These are phyloP conservation scores for Lasioglossum vierecki DNA, from an alignment of 2,888 invertebrate species.

Conservation along the genomic window DNA sequence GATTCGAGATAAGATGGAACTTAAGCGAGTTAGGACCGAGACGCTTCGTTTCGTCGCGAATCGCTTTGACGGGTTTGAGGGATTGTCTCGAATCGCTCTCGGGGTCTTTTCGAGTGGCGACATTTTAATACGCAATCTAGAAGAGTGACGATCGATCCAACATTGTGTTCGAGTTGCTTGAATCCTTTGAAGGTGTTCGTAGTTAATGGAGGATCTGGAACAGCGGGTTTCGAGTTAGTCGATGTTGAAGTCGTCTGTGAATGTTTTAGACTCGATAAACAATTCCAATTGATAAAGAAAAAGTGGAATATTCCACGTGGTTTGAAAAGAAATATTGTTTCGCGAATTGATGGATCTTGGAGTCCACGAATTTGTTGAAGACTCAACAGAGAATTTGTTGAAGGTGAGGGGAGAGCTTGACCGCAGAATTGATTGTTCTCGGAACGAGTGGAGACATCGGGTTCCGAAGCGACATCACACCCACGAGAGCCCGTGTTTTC, in stretches of 20 bases:
- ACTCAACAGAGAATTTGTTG: too few species aligned
- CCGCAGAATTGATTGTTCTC: not conserved
- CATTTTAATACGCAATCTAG: not conserved
- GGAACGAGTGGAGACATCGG: not conserved
- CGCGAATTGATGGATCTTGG: too few species aligned
- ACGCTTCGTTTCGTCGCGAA: slow-evolving; percentile 38
- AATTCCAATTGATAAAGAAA: too few species aligned
- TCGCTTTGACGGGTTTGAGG: slow-evolving; percentile 27
- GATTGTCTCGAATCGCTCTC: not conserved
- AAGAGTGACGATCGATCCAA: not conserved
- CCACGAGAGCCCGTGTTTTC: slow-evolving; percentile 72
- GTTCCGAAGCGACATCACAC: slow-evolving; percentile 49
- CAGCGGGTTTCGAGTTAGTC: too few species aligned
- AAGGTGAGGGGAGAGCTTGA: not conserved
- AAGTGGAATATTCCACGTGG: not conserved
- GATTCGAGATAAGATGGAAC: slow-evolving; percentile 50
- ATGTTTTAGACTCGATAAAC: too few species aligned
- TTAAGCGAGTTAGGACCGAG: slow-evolving; percentile 57
- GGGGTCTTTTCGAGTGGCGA: not conserved
- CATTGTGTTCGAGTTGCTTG: not conserved
- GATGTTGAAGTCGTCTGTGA: too few species aligned
- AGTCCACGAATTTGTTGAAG: too few species aligned
- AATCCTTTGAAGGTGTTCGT: not conserved
- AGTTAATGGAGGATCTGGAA: too few species aligned
- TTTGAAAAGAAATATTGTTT: not conserved